Conservation (phyloP, 92 coral and sea anemone species). For the Zoanthus gigantus region DNA sequence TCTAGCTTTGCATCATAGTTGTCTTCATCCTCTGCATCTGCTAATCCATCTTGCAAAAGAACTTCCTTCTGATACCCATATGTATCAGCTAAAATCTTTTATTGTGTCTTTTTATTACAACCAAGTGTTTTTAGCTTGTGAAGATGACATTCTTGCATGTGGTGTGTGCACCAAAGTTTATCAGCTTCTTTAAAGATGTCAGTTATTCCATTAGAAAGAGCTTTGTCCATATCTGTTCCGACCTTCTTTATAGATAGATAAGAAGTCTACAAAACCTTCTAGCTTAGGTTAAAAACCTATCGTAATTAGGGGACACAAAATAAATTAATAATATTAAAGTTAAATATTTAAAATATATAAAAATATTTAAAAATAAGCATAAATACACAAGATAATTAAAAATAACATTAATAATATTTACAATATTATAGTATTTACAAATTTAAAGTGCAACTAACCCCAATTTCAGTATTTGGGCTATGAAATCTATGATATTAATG, state of each 20-base stretch:
- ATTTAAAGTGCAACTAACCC: too few species aligned
- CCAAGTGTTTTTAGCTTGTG: conserved; percentile 68
- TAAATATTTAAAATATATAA: too few species aligned
- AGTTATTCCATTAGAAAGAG: conserved; percentile 59
- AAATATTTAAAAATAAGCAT: too few species aligned
- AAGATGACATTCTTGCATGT: conserved; percentile 58
- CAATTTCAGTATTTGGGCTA: too few species aligned
- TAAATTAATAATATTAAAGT: too few species aligned
- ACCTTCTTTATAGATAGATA: conserved; percentile 34
- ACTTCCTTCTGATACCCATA: conserved; percentile 64
- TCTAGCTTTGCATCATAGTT: conserved; percentile 58
- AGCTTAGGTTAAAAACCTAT: too few species aligned
- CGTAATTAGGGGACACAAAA: too few species aligned
- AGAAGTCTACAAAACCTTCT: too few species aligned
- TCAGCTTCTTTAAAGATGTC: conserved; percentile 72
- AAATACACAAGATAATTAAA: too few species aligned
- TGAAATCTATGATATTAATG: too few species aligned
- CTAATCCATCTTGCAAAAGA: conserved; percentile 61
- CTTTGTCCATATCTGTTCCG: conserved; percentile 70
- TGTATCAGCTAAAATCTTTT: conserved; percentile 61
- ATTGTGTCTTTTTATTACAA: conserved; percentile 53
- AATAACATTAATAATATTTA: too few species aligned
- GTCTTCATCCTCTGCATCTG: conserved; percentile 65
- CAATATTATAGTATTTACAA: too few species aligned
- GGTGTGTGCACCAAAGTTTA: conserved; percentile 71